phyloP scores from a whole-genome alignment of 2,888 invertebrate genomes.

The Xylota sylvarum region DNA sequence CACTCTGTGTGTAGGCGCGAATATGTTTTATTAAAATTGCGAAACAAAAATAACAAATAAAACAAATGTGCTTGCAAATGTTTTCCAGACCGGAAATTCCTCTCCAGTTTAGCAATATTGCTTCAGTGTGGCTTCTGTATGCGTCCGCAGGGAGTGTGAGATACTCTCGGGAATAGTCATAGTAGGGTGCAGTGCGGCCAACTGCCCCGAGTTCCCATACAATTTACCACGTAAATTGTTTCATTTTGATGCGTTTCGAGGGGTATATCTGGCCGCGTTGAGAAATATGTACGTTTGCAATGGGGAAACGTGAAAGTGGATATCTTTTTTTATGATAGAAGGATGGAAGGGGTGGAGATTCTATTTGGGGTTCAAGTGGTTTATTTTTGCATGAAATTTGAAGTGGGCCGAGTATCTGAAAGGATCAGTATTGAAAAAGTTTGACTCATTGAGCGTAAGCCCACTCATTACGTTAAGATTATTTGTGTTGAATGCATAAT shows the following conservation, averaged over 20 bases:
- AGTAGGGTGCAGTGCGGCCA: constrained; percentile 26
- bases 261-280: neutral
- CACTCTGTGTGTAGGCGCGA: constrained; percentile 28
- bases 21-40: constrained; percentile 25
- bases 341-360: neutral
- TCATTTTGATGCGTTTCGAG: constrained; percentile 18
- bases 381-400: neutral
- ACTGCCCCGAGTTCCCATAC: constrained; percentile 5
- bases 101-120: constrained; percentile 38
- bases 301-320: constrained; percentile 7
- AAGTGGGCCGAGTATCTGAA: neutral
- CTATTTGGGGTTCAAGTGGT: neutral
- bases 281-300: neutral
- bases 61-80: constrained; percentile 13
- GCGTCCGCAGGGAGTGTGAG: constrained; percentile 5
- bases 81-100: constrained; percentile 61
- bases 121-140: constrained; percentile 7
- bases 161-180: constrained; percentile 10
- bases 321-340: constrained; percentile 2
- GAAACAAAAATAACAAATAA: constrained; percentile 11
- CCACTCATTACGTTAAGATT: neutral
- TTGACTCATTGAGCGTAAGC: neutral
- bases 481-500: neutral
- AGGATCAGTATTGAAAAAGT: neutral
- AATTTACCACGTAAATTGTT: constrained; percentile 18